Percentiles rank a stretch among this genome's conserved stretches.
Evolutionary conservation across 2,797 vertebrate genomes (phyloP).

Genomic region (Coregonus ussuriensis): DNA sequence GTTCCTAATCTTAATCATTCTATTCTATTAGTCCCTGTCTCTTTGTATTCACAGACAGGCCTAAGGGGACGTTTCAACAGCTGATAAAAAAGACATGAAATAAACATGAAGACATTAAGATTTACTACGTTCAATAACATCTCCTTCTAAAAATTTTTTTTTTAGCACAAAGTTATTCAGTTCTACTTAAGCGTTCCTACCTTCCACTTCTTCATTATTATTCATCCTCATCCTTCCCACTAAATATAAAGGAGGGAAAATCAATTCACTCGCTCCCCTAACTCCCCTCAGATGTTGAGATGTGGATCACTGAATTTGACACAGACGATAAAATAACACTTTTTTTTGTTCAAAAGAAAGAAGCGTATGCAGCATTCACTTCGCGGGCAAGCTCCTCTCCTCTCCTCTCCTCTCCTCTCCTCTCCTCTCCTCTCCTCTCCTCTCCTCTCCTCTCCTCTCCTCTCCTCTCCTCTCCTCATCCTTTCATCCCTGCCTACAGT

Average conservation of each 20-base stretch:
- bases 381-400: neutral
- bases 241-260: neutral
- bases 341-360: neutral
- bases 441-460: neutral
- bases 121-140: neutral
- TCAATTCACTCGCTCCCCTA: neutral
- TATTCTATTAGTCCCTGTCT: neutral
- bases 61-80: conserved; percentile 10
- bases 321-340: neutral
- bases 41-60: conserved; percentile 28
- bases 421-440: neutral
- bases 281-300: neutral
- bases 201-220: neutral
- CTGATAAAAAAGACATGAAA: neutral
- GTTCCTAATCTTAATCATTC: conserved; percentile 8
- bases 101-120: neutral
- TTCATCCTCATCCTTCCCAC: neutral
- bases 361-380: neutral
- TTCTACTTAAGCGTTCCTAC: no score
- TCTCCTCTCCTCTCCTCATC: neutral
- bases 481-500: neutral
- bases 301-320: neutral
- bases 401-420: neutral
- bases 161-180: neutral
- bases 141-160: neutral